Evolutionary conservation across 2,797 vertebrate genomes (phyloP).

Genomic region (Gymnothorax reevesii): DNA sequence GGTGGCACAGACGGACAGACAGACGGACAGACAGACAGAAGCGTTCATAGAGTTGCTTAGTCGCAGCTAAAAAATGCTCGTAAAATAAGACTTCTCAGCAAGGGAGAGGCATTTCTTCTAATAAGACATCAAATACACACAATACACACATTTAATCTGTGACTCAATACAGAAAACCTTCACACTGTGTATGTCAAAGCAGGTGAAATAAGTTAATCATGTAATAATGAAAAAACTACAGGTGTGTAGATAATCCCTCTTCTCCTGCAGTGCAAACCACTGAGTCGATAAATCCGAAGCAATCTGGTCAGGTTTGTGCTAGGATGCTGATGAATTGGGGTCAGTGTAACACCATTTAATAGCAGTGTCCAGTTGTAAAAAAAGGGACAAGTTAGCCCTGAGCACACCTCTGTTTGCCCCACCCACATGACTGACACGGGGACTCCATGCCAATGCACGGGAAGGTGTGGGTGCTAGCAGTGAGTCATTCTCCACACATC

Average conservation of each 20-base stretch:
- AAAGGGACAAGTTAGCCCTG: neutral
- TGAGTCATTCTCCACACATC: slow-evolving; percentile 5
- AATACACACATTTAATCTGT: neutral
- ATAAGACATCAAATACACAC: neutral
- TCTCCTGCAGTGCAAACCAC: neutral
- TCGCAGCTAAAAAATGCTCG: too few relatives aligned
- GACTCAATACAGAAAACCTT: neutral
- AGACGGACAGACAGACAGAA: too few relatives aligned
- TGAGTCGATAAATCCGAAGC: too few relatives aligned
- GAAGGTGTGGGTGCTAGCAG: neutral
- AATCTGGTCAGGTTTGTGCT: neutral
- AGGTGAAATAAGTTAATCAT: neutral
- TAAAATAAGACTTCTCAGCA: too few relatives aligned
- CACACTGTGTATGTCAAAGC: neutral
- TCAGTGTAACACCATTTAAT: neutral
- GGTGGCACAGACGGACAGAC: too few relatives aligned
- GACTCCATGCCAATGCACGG: neutral
- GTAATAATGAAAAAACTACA: neutral
- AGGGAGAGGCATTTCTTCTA: too few relatives aligned
- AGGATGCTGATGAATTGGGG: neutral
- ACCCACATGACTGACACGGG: neutral
- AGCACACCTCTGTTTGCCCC: neutral
- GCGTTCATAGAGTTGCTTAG: too few relatives aligned
- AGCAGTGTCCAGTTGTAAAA: neutral
- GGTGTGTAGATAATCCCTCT: neutral